Evolutionary conservation across 2,113 vertebrate species (phyloP).

Genomic region (Struthidea cinerea): DNA sequence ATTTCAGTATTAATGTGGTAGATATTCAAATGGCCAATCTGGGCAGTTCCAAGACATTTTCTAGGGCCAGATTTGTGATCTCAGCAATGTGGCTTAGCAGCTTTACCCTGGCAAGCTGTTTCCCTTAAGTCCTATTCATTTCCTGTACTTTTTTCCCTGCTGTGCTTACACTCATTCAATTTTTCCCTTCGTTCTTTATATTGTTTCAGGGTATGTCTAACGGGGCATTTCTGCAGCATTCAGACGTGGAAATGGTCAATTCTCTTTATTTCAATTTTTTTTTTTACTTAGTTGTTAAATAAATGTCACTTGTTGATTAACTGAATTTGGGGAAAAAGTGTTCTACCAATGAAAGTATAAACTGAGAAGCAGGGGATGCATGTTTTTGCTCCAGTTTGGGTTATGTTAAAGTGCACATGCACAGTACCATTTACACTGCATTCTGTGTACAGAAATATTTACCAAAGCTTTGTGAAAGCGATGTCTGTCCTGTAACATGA

Average conservation of each 20-base stretch:
- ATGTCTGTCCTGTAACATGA: neutral
- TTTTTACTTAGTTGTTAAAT: neutral
- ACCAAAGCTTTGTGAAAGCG: neutral
- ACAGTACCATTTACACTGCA: neutral
- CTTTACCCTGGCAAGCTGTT: neutral
- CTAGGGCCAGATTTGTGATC: neutral
- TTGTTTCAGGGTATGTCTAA: neutral
- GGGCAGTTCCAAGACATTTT: neutral
- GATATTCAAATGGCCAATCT: fast-evolving
- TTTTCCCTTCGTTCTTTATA: neutral
- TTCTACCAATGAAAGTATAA: neutral
- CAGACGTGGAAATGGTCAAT: neutral
- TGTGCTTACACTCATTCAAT: neutral
- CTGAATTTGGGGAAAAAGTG: neutral
- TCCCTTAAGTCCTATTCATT: neutral
- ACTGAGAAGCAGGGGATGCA: neutral
- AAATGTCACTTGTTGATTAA: neutral
- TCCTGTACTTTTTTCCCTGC: neutral
- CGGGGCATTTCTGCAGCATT: neutral
- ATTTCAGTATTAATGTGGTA: neutral
- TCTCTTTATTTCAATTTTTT: fast-evolving
- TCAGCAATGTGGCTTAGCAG: neutral
- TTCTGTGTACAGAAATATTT: neutral
- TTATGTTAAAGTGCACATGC: neutral
- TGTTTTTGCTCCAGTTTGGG: neutral